Conservation (phyloP, 2,797 vertebrate genomes). For the Danio kyathit region DNA sequence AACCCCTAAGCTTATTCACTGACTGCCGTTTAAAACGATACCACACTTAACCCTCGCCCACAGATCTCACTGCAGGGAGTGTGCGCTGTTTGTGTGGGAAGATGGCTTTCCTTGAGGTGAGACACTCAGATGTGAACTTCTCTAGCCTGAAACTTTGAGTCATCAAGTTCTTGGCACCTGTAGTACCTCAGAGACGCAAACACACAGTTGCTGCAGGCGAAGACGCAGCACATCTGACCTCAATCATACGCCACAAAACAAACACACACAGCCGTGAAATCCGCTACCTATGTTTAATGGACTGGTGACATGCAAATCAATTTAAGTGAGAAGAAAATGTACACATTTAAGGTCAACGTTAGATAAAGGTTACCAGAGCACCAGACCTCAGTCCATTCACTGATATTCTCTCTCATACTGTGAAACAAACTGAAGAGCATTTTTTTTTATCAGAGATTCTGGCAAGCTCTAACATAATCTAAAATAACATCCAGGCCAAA, state of each 20-base stretch:
- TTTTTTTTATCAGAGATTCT: not conserved
- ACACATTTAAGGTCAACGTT: constrained; percentile 8
- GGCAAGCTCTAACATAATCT: not conserved
- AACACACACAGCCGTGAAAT: constrained; percentile 7
- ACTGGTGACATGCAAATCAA: constrained; percentile 11
- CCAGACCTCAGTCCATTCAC: not conserved
- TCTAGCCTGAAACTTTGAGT: constrained; percentile 56
- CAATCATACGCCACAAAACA: constrained; percentile 24
- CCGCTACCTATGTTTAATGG: not conserved
- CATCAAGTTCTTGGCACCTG: constrained; percentile 53
- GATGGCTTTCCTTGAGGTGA: constrained; percentile 42
- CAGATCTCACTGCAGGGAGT: constrained; percentile 46
- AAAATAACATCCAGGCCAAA: not conserved
- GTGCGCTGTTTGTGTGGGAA: constrained; percentile 48
- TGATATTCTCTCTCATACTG: not conserved
- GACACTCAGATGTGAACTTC: constrained; percentile 48
- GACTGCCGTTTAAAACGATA: constrained; percentile 46
- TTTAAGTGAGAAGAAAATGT: not conserved
- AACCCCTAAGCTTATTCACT: constrained; percentile 40
- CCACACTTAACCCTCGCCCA: constrained; percentile 51
- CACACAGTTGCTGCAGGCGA: constrained; percentile 34
- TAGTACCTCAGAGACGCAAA: constrained; percentile 34
- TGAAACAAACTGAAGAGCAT: constrained; percentile 3
- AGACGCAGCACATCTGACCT: constrained; percentile 32
- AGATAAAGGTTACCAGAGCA: not conserved